Base-by-base conservation (phyloP, 2,888 invertebrate species). In the Chrysolina americana region DNA sequence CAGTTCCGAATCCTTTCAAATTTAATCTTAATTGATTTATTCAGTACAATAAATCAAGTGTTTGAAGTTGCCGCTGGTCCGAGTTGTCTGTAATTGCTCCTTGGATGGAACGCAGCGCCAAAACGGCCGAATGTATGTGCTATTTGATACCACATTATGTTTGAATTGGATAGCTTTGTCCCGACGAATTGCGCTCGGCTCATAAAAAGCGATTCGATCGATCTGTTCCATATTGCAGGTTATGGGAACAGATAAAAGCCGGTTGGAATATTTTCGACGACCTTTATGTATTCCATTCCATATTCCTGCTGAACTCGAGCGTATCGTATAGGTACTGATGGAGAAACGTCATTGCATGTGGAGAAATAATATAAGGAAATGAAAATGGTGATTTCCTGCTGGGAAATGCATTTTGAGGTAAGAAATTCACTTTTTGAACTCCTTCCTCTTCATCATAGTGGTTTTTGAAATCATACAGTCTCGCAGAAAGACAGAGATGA, bases 1-100 rank as follows among this genome's bases (percentile, higher is more conserved):
- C 63, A 23, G 64, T 64, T 50, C 56, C 59, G 19, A 59, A 28
- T 66, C 69, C 62, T 75, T 80, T 81, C 80, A 82, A 84, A 82
- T 83, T 82, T 82, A 83, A 83, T 82, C 83, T 81, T 82, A 84
- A 84, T 84, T 84, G 83, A 83, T 84, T 83, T 83, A 83, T 83
- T 79, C 78, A 62, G 76, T 69, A 76, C 78, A 78, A 83, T 85
- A 85, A 83, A 84, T 85, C 83, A 83, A 75, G 71, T 79, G 76
- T 84, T 85, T 84, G 83, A 83, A 80, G 81, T 83, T 71, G 80
- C 81, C 82, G 82, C 79, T 9, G 59, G 59, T n/a, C 23, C n/a
- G 59, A 23, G 28, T 59, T n/a, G 59, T 59, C 59, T 59, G 59
- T 59, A 59, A 59, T 59, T 59, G 59, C 59, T 59, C 59, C 59